These are phyloP conservation scores for Phrixothrix hirtus DNA, from an alignment of 2,888 invertebrate species.

Conservation along the genomic window DNA sequence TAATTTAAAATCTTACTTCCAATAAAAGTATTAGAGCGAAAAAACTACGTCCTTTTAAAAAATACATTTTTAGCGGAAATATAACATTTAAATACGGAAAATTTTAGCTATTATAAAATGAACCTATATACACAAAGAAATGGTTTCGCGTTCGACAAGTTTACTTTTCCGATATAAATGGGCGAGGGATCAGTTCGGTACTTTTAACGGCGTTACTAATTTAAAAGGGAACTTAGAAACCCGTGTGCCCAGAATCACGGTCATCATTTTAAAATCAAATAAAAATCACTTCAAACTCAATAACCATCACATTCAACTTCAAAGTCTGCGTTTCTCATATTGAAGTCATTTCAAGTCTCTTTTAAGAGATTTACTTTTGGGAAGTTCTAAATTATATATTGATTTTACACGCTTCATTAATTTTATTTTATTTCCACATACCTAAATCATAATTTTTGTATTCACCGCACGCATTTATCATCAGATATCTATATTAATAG, in stretches of 20 bases:
- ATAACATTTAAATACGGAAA: background rate
- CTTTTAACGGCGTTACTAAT: slow-evolving; percentile 20
- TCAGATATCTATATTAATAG: no score
- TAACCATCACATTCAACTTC: slow-evolving; percentile 16
- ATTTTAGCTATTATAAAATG: background rate
- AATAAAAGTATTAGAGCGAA: no score
- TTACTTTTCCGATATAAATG: slow-evolving; percentile 13
- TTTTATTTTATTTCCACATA: no score
- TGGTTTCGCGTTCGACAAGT: background rate
- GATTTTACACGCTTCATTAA: no score
- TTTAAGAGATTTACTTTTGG: no score
- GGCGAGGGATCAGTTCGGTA: slow-evolving; percentile 10
- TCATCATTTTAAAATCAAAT: slow-evolving; percentile 25
- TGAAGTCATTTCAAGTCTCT: no score
- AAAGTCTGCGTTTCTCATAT: slow-evolving; percentile 14
- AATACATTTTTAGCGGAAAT: background rate
- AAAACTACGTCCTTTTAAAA: background rate
- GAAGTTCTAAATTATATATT: no score
- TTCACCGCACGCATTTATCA: no score
- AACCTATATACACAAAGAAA: background rate
- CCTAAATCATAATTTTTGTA: slow-evolving; percentile 1
- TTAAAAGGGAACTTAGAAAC: slow-evolving; percentile 13
- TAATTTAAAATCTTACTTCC: no score
- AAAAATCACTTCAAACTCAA: slow-evolving; percentile 22
- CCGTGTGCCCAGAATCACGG: slow-evolving; percentile 10